Evolutionary conservation across 1,140 invertebrate genomes (phyloP), one percentile per base, ranked within the genome.

Genomic region (Archivesica marissinica): DNA sequence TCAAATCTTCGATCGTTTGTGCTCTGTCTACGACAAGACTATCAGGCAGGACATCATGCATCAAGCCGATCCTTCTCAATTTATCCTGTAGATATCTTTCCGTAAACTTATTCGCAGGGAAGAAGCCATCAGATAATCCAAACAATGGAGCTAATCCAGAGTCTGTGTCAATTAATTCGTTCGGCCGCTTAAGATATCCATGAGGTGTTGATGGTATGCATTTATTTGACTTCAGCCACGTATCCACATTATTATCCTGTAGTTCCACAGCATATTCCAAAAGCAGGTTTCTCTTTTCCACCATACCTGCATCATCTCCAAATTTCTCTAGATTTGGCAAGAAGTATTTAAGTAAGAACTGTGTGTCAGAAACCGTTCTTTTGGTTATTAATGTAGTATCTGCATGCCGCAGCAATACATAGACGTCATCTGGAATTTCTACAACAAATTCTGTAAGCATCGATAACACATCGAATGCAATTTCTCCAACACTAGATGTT

Each of bases 131-230:
- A 2, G 44, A 20, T 52, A n/a, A 20, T 9, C 20, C 35, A 81
- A 88, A 88, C 17, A 86, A 25, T 28, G 44, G 33, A 39, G 15
- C 56, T 15, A 86, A 15, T n/a, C 39, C 15, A 6, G 83, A 77
- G 1, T 61, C 28, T 17, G 68, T 66, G 33, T 80, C 33, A 54
- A 89, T 74, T 15, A 86, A 13, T 30, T 88, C 70, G 15, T 39
- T 52, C n/a, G 88, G 85, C 44, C n/a, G 56, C 44, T 72, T 76
- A 0, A 88, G 50, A 56, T 15, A 17, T 15, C 76, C 61, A 15
- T 66, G 33, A 1, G 59, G 59, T 56, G 81, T 25, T 33, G 68
- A 44, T n/a, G 84, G 87, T 38, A 87, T 87, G 56, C 86, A 87
- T 38, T 82, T 52, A 38, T 33, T 74, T 9, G 3, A 25, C 28